These are phyloP conservation scores for Drosophila leonis DNA, from an alignment of 2,888 invertebrate genomes.

Conservation along the genomic window DNA sequence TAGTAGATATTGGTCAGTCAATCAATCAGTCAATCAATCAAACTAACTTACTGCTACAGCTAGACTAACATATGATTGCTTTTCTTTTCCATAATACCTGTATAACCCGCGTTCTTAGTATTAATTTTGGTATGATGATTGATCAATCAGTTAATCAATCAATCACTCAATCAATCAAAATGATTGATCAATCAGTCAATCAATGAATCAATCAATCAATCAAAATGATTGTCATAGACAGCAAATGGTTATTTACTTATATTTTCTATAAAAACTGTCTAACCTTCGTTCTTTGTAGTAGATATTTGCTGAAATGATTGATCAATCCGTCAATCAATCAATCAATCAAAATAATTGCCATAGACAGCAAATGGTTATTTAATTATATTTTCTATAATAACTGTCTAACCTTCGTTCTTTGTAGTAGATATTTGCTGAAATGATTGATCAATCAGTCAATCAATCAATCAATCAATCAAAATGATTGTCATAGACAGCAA, in stretches of 20 bases:
- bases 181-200: background rate
- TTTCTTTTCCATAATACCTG: background rate
- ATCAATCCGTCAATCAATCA: no score
- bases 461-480: no score
- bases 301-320: no score
- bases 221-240: no score
- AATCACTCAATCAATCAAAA: background rate
- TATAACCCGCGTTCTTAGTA: background rate
- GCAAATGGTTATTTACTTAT: no score
- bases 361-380: no score
- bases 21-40: background rate
- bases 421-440: background rate
- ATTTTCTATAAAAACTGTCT: no score
- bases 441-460: background rate
- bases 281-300: no score
- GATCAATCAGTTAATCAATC: background rate
- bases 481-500: no score
- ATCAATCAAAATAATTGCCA: background rate
- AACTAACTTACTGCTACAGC: background rate
- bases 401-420: no score
- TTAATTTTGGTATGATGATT: background rate
- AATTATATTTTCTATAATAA: background rate
- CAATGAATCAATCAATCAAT: background rate
- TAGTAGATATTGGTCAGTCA: no score
- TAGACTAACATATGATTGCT: background rate